Conservation (phyloP, 2,888 invertebrate species). For the Calephelis perditalis region DNA sequence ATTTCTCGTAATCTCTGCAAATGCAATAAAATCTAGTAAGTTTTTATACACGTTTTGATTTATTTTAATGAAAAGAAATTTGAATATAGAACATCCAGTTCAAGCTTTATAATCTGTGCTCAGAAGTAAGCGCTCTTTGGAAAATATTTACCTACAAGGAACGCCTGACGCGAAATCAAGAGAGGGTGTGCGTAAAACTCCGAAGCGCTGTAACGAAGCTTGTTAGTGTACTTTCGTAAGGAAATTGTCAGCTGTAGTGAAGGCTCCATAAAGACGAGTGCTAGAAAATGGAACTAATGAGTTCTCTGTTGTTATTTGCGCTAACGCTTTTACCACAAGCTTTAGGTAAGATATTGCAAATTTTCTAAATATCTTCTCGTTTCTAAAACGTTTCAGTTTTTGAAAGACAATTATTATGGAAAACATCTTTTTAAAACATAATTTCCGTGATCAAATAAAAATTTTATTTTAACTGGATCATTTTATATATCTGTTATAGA, state of each 20-base stretch:
- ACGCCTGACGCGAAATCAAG: conserved; percentile 31
- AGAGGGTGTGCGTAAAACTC: conserved; percentile 47
- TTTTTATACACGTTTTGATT: too few relatives aligned
- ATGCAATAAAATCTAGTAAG: too few relatives aligned
- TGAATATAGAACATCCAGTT: background rate
- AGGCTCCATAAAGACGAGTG: conserved; percentile 52
- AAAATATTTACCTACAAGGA: conserved; percentile 44
- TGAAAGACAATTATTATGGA: too few relatives aligned
- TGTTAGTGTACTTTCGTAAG: conserved; percentile 67
- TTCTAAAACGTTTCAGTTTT: too few relatives aligned
- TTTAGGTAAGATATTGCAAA: conserved; percentile 47
- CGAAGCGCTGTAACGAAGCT: conserved; percentile 61
- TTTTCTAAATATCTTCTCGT: conserved; percentile 25
- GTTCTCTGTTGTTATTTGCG: conserved; percentile 57
- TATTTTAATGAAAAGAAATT: background rate
- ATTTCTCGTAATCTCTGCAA: too few relatives aligned
- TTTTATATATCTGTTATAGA: too few relatives aligned
- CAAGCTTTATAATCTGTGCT: background rate
- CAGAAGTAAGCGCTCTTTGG: conserved; percentile 19
- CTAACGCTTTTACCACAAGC: conserved; percentile 47
- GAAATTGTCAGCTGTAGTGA: conserved; percentile 55
- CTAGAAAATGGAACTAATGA: conserved; percentile 69
- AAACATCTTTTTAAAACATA: too few relatives aligned
- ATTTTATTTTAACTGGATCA: too few relatives aligned
- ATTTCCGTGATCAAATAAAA: too few relatives aligned